Conservation (phyloP, 2,888 invertebrate genomes). For the Linnaemya tessellans region DNA sequence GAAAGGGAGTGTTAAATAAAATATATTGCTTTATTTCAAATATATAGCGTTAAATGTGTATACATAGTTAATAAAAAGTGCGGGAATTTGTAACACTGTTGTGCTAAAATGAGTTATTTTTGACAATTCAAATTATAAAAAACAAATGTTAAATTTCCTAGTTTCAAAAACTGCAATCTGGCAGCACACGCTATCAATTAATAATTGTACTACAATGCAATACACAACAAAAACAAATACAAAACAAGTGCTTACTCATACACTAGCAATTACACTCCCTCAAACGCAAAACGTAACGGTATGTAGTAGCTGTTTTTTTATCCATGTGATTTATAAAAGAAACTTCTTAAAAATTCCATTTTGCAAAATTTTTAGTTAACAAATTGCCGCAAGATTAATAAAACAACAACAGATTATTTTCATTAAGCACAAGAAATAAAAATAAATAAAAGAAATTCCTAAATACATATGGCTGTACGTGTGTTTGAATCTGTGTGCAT, state of each 20-base stretch:
- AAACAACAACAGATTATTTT: constrained; percentile 7
- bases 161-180: constrained; percentile 14
- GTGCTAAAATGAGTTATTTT: no score
- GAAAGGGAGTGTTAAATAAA: no score
- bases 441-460: constrained; percentile 10
- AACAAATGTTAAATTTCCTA: not conserved
- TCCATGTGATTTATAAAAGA: constrained; percentile 57
- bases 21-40: no score
- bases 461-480: not conserved
- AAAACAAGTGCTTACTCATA: constrained; percentile 67
- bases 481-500: not conserved
- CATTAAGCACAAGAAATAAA: constrained; percentile 20
- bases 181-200: constrained; percentile 36
- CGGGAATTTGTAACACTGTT: no score
- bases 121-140: no score
- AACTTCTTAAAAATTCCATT: constrained; percentile 34
- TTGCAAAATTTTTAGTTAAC: constrained; percentile 3
- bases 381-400: constrained; percentile 43
- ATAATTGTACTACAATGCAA: constrained; percentile 27
- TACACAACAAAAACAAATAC: constrained; percentile 32
- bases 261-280: constrained; percentile 39
- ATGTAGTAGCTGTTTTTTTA: constrained; percentile 32
- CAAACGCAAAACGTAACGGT: constrained; percentile 62
- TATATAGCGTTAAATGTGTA: no score
- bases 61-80: no score